These are phyloP conservation scores for Pteronura brasiliensis DNA, from an alignment of 2,113 vertebrate species.

Conservation along the genomic window DNA sequence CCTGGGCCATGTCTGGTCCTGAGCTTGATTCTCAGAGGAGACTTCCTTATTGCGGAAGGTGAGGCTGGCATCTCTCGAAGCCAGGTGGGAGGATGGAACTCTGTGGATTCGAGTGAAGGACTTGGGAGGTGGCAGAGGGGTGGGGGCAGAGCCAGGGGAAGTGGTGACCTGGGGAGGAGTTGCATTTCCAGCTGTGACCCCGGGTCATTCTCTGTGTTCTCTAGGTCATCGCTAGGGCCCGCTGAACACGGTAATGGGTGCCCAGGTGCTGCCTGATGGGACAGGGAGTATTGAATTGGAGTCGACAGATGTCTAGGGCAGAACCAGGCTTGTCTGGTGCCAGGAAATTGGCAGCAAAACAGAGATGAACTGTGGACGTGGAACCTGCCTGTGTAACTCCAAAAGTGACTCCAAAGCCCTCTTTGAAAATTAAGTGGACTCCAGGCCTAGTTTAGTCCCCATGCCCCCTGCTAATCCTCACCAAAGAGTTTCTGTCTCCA, in stretches of 20 bases:
- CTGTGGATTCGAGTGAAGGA: not conserved
- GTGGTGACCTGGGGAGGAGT: not conserved
- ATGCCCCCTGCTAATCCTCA: not conserved
- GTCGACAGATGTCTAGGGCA: not conserved
- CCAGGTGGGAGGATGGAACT: not conserved
- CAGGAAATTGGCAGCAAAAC: slow-evolving; percentile 2
- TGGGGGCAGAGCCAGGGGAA: not conserved
- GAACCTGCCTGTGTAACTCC: not conserved
- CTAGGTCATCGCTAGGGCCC: not conserved
- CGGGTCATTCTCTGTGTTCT: not conserved
- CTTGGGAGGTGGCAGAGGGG: not conserved
- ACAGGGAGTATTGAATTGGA: not conserved
- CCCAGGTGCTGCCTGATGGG: not conserved
- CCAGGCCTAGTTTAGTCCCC: not conserved
- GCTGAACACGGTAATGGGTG: not conserved
- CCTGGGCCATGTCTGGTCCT: not conserved
- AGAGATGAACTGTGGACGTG: not conserved
- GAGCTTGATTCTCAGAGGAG: not conserved
- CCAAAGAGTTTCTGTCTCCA: not conserved
- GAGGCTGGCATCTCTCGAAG: not conserved
- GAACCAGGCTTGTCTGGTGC: slow-evolving; percentile 24
- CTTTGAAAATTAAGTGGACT: not conserved
- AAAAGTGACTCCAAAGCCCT: not conserved
- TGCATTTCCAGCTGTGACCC: not conserved
- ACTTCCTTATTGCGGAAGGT: not conserved